Percentiles rank a stretch among this genome's conserved stretches.
These are phyloP conservation scores for Nibea coibor DNA, from an alignment of 2,113 vertebrate genomes.

Conservation along the genomic window DNA sequence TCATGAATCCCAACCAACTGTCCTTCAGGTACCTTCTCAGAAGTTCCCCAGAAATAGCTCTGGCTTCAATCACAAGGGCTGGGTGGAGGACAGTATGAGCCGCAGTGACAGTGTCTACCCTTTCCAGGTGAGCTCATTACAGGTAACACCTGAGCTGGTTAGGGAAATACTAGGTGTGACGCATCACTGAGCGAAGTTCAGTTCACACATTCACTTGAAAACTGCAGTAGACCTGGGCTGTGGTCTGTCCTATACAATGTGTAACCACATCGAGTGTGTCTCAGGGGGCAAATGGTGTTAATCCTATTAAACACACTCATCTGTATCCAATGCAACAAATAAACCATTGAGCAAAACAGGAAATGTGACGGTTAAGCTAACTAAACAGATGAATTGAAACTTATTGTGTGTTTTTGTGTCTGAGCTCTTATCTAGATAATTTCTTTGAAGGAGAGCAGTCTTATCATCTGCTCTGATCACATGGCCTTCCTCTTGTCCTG, in stretches of 20 bases:
- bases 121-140: slow-evolving; percentile 90
- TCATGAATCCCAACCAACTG: not conserved
- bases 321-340: slow-evolving; percentile 63
- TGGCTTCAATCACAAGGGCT: slow-evolving; percentile 96
- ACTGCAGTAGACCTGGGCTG: not conserved
- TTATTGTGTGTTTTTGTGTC: slow-evolving; percentile 42
- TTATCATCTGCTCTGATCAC: slow-evolving; percentile 68
- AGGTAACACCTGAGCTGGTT: not conserved
- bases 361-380: slow-evolving; percentile 35
- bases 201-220: not conserved
- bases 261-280: slow-evolving; percentile 1
- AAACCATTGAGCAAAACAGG: slow-evolving; percentile 53
- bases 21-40: slow-evolving; percentile 88
- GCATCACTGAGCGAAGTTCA: not conserved
- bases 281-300: slow-evolving; percentile 13
- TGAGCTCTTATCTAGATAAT: slow-evolving; percentile 61
- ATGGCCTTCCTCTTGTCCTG: slow-evolving; percentile 60
- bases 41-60: slow-evolving; percentile 95
- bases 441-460: slow-evolving; percentile 53
- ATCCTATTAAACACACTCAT: slow-evolving; percentile 38
- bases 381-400: slow-evolving; percentile 55
- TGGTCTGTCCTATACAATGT: not conserved
- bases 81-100: slow-evolving; percentile 96
- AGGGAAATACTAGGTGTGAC: not conserved
- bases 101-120: slow-evolving; percentile 96